phyloP scores from a whole-genome alignment of 2,797 vertebrate genomes.

The Pangasius krempfi region DNA sequence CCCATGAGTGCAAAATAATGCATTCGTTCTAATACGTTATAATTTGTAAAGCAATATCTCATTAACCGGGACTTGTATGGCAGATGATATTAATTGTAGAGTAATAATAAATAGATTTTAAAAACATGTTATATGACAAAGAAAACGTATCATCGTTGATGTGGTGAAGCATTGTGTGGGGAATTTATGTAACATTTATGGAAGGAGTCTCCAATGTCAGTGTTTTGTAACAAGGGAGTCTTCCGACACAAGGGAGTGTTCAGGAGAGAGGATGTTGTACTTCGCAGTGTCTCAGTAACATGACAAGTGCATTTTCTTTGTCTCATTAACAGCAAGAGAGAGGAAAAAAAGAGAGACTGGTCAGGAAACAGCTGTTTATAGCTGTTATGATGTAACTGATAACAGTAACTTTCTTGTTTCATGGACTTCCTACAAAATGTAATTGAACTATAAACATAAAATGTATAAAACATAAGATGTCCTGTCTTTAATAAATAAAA shows the following conservation, averaged over 20 bases:
- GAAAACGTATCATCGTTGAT: too few relatives aligned
- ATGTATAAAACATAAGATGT: too few relatives aligned
- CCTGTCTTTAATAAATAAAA: background rate
- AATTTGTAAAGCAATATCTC: background rate
- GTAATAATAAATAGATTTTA: too few relatives aligned
- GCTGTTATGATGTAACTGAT: too few relatives aligned
- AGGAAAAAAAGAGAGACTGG: too few relatives aligned
- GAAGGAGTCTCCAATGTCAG: background rate
- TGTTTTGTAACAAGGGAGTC: background rate
- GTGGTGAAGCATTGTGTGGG: too few relatives aligned
- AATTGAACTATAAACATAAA: background rate
- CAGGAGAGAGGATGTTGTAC: background rate
- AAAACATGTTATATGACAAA: too few relatives aligned
- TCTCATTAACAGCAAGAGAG: too few relatives aligned
- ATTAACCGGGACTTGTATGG: background rate
- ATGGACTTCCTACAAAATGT: too few relatives aligned
- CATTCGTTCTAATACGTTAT: background rate
- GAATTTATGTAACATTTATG: too few relatives aligned
- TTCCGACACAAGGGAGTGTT: background rate
- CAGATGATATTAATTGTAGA: background rate
- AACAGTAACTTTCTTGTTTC: too few relatives aligned
- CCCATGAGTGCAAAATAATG: background rate
- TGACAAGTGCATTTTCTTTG: background rate
- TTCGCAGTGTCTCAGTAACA: background rate
- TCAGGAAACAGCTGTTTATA: too few relatives aligned